These are phyloP conservation scores for Nephila pilipes DNA, from an alignment of 1,140 invertebrate genomes.

Conservation along the genomic window DNA sequence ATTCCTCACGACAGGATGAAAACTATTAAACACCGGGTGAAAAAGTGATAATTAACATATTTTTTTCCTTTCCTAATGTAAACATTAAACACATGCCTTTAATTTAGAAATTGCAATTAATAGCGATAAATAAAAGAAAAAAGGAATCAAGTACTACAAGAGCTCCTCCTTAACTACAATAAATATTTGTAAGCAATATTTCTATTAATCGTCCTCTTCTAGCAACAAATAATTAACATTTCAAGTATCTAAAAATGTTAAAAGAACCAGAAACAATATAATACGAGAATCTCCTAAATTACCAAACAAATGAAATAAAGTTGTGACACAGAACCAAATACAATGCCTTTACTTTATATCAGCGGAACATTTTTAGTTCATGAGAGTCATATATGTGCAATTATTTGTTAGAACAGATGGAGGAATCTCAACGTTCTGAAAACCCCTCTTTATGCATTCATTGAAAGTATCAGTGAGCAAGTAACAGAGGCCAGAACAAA, in stretches of 20 bases:
- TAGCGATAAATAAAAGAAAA: no score
- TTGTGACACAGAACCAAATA: constrained; percentile 11
- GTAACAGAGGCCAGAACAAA: constrained; percentile 44
- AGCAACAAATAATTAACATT: not conserved
- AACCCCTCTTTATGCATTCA: not conserved
- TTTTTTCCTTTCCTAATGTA: no score
- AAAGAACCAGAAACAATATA: not conserved
- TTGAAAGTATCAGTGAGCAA: constrained; percentile 11
- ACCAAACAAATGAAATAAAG: not conserved
- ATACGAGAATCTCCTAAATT: not conserved
- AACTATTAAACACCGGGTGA: no score
- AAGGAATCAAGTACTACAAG: not conserved
- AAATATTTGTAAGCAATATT: constrained; percentile 23
- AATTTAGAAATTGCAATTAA: no score
- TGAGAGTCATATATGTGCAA: constrained; percentile 12
- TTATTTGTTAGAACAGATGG: constrained; percentile 54
- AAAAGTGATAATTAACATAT: no score
- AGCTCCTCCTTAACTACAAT: not conserved
- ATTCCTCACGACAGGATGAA: no score
- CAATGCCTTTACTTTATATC: not conserved
- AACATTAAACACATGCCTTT: no score
- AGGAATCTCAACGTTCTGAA: constrained; percentile 43
- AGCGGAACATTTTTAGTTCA: not conserved
- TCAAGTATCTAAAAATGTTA: not conserved
- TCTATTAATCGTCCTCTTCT: not conserved